Evolutionary conservation across 1,140 invertebrate genomes (phyloP), one percentile per base, ranked within the genome.

Genomic region (Mya arenaria): DNA sequence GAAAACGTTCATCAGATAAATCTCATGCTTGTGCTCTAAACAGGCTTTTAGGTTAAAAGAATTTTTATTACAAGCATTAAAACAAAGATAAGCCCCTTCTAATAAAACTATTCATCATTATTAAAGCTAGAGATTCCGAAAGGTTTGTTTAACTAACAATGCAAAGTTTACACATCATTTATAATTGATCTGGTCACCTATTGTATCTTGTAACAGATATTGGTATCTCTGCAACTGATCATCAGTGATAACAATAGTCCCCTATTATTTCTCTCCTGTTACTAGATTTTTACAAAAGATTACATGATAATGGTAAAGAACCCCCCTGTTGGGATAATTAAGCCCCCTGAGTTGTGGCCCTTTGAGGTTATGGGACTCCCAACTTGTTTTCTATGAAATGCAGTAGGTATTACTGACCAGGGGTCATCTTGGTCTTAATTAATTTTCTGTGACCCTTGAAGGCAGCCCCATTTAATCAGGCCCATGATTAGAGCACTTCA

Each of bases 401-500:
- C 36, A 68, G 58, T 72, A 72, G 58, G 69, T 55, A 72, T 58
- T 32, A 19, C 69, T 32, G 32, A 52, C 34, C 4, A 63, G 55
- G 52, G 58, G 72, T 62, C 56, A 75, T 2, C 58, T 28, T 41
- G 10, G 56, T 75, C 39, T 41, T 30, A 75, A 75, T 75, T 75
- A 75, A 75, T 75, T 75, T 60, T 44, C 15, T 6, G 25, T 63
- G 58, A 63, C 73, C 73, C 73, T 30, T 65, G 48, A 32, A 34
- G 48, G 13, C 34, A 44, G n/a, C 58, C 28, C 56, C 34, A 44
- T 63, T 75, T 75, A 63, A 75, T 75, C 73, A 75, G 6, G 36
- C 19, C 34, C 56, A 63, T 75, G 39, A 75, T 75, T 75, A 75
- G 15, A 41, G 4, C 60, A 39, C 73, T 75, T 65, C 36, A 63